Evolutionary conservation across 2,797 vertebrate species (phyloP).

Genomic region (Takifugu rubripes): DNA sequence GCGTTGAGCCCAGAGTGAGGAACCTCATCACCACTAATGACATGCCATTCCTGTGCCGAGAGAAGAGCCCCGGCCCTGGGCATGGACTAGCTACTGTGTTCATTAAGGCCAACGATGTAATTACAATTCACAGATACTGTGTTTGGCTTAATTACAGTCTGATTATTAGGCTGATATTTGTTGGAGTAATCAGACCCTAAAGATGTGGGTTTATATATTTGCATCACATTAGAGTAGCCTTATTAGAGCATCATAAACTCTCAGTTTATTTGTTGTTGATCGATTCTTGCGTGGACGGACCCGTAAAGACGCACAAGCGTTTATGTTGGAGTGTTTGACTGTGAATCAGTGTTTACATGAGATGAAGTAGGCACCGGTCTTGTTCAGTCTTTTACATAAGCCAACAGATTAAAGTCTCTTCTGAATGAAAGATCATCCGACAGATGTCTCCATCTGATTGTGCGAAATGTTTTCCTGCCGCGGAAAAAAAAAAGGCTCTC

Average conservation of each 20-base stretch:
- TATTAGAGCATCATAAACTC: constrained; percentile 42
- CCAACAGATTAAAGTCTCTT: constrained; percentile 36
- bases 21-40: constrained; percentile 77
- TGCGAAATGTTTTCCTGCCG: constrained; percentile 23
- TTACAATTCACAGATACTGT: constrained; percentile 69
- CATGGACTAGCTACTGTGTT: constrained; percentile 70
- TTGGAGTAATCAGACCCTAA: constrained; percentile 60
- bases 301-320: constrained; percentile 24
- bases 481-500: constrained; percentile 17
- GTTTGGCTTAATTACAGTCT: constrained; percentile 69
- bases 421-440: constrained; percentile 52
- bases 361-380: constrained; percentile 30
- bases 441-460: constrained; percentile 59
- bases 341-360: constrained; percentile 32
- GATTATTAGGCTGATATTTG: constrained; percentile 72
- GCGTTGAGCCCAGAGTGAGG: constrained; percentile 71
- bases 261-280: constrained; percentile 31
- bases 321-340: neutral
- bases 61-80: constrained; percentile 62
- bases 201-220: constrained; percentile 57
- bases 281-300: constrained; percentile 9
- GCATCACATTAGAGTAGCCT: constrained; percentile 35
- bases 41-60: constrained; percentile 68
- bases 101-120: constrained; percentile 74
- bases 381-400: constrained; percentile 38